Base-by-base conservation (phyloP, 2,113 vertebrate species). In the Aspiorhynchus laticeps region DNA sequence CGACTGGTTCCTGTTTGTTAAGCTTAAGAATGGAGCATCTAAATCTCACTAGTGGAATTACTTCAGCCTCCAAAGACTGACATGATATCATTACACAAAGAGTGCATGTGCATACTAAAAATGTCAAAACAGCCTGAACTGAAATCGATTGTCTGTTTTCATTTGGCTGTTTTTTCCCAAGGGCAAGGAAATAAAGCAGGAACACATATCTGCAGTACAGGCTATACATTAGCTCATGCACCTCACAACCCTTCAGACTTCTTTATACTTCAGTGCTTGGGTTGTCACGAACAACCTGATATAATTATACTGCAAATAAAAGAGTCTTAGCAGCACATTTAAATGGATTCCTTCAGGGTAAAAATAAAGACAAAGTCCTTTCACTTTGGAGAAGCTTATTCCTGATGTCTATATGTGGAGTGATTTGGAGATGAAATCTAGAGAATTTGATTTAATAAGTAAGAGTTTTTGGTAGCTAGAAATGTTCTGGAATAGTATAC, bases 231-330 rank as follows among this genome's bases (percentile, higher is more conserved):
- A 63, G 10, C 63, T 46, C 38, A 28, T 80, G 12, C 21, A 80
- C 33, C 53, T 33, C 7, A 61, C 53, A 61, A 41, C n/a, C 59
- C 31, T 26, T 63, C 24, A 80, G 53, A 31, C 17, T 51, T 28
- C 76, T 78, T 53, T 33, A n/a, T 43, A 8, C 14, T 81, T 81
- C 3, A 81, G 33, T 1, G 56, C 33, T 63, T 63, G 56, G 33
- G 79, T 81, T 81, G 59, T 63, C 79, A 65, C 28, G 36, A 81
- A 53, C 79, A 65, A 56, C 56, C 14, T 63, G 24, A 65, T 24
- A 81, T 17, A 81, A 81, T 19, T 63, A 41, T 41, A 38, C 33
- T 19, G 53, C 33, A 80, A 41, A 59, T 26, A 41, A 41, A 56
- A 79, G 43, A 78, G 46, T 48, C 75, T 78, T 46, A 46, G 41